These are phyloP conservation scores for Trachops cirrhosus DNA, from an alignment of 2,797 vertebrate genomes.

Conservation along the genomic window DNA sequence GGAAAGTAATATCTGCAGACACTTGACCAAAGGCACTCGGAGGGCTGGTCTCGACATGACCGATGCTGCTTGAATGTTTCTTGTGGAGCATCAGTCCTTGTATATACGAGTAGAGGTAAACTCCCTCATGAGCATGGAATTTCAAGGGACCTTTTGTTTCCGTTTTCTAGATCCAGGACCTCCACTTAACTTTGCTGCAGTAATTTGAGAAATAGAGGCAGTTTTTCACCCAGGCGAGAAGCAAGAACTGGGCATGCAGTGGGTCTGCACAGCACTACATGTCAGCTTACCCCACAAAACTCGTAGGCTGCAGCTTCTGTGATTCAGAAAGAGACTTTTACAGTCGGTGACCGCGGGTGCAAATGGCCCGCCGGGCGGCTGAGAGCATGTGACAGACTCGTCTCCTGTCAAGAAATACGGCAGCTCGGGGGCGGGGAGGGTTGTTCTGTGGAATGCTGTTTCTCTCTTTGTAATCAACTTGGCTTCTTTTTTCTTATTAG, in stretches of 20 bases:
- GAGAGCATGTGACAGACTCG: background rate
- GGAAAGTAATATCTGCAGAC: background rate
- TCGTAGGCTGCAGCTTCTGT: background rate
- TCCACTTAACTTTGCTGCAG: background rate
- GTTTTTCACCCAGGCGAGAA: background rate
- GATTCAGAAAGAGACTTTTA: background rate
- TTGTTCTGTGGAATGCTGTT: background rate
- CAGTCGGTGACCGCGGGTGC: background rate
- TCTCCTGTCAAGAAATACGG: background rate
- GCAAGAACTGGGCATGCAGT: background rate
- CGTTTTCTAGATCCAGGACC: background rate
- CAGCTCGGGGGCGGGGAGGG: background rate
- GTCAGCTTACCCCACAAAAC: background rate
- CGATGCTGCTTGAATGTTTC: background rate
- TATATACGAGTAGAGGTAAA: background rate
- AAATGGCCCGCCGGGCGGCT: background rate
- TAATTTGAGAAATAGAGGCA: background rate
- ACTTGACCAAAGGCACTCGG: background rate
- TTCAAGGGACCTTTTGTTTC: background rate
- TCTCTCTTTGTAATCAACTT: background rate
- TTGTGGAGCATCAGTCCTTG: background rate
- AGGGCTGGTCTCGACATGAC: background rate
- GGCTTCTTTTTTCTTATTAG: background rate
- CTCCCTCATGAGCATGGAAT: background rate
- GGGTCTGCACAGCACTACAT: accelerated